Evolutionary conservation across 2,888 invertebrate genomes (phyloP).

Genomic region (Caenorhabditis angaria): DNA sequence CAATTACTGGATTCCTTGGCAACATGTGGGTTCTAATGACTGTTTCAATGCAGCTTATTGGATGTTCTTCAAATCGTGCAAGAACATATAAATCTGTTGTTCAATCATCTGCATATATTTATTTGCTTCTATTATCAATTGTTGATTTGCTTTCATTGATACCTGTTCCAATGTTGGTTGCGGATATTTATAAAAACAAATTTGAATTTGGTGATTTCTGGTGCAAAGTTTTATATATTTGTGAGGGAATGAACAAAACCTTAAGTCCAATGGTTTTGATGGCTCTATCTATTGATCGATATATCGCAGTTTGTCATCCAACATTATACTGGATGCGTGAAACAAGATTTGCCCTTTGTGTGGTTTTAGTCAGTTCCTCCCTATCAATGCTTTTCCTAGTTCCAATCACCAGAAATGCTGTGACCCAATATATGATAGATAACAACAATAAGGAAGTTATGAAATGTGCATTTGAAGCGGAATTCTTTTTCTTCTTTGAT

Average conservation of each 20-base stretch:
- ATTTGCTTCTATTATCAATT: constrained; percentile 66
- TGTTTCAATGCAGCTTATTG: constrained; percentile 58
- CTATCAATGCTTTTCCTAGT: constrained; percentile 64
- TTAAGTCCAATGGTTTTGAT: constrained; percentile 67
- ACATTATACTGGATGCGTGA: constrained; percentile 66
- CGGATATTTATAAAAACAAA: constrained; percentile 59
- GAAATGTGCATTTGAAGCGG: constrained; percentile 52
- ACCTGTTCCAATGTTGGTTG: constrained; percentile 66
- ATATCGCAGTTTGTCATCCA: constrained; percentile 60
- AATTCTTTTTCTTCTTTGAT: constrained; percentile 47
- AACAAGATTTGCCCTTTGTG: constrained; percentile 58
- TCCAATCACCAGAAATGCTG: constrained; percentile 51
- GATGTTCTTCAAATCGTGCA: constrained; percentile 41
- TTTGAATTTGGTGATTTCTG: constrained; percentile 58
- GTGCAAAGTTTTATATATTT: constrained; percentile 61
- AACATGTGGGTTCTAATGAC: constrained; percentile 69
- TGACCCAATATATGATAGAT: constrained; percentile 42
- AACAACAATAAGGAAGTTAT: constrained; percentile 30
- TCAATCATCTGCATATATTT: constrained; percentile 68
- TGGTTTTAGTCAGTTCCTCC: constrained; percentile 55
- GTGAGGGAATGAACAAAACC: constrained; percentile 69
- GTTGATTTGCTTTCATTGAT: constrained; percentile 67
- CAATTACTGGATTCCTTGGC: constrained; percentile 61
- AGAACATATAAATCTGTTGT: constrained; percentile 51
- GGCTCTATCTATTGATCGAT: constrained; percentile 64